Conservation (phyloP, 2,797 vertebrate genomes). For the Lutjanus argentimaculatus region DNA sequence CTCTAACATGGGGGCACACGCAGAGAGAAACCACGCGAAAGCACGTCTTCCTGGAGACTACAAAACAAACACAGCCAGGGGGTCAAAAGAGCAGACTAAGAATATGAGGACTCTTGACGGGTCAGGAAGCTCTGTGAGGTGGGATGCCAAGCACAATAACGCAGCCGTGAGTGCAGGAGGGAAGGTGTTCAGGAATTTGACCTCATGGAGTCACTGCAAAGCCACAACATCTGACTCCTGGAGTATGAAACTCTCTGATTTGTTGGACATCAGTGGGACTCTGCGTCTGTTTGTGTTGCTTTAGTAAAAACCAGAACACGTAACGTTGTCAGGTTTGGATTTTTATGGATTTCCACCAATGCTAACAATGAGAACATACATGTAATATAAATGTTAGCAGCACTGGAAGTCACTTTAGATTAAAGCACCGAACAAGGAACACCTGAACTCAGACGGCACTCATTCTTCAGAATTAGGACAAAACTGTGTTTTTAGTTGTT, state of each 20-base stretch:
- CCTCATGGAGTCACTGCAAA: conserved; percentile 52
- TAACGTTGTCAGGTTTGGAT: conserved; percentile 2
- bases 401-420: not conserved
- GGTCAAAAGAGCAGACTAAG: conserved; percentile 59
- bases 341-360: conserved; percentile 3
- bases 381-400: conserved; percentile 21
- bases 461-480: too few relatives aligned
- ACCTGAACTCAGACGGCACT: conserved; percentile 12
- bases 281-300: conserved; percentile 41
- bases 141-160: conserved; percentile 67
- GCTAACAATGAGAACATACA: conserved; percentile 2
- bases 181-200: conserved; percentile 65
- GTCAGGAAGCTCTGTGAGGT: conserved; percentile 58
- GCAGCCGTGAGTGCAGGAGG: conserved; percentile 50
- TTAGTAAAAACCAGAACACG: not conserved
- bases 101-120: conserved; percentile 43
- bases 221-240: conserved; percentile 21
- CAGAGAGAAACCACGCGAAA: conserved; percentile 60
- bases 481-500: too few relatives aligned
- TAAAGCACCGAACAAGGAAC: not conserved
- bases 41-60: conserved; percentile 74
- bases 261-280: not conserved
- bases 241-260: conserved; percentile 10
- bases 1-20: not conserved
- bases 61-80: conserved; percentile 70